Evolutionary conservation across 2,888 invertebrate species (phyloP).

Genomic region (Temnothorax rugatulus): DNA sequence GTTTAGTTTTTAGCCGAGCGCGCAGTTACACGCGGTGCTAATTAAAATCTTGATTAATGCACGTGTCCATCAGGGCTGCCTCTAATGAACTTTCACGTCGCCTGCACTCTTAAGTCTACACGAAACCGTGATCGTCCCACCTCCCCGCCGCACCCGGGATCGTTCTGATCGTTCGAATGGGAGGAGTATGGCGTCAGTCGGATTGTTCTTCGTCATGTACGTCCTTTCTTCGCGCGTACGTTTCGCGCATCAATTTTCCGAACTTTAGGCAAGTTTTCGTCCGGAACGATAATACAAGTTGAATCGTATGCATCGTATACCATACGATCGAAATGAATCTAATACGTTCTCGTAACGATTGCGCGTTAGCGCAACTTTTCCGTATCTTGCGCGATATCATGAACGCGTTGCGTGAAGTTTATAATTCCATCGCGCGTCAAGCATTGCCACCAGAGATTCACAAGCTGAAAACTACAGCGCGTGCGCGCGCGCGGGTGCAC

Average conservation of each 20-base stretch:
- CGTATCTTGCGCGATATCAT: constrained; percentile 31
- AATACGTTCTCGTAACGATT: not conserved
- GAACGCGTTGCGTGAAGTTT: constrained; percentile 29
- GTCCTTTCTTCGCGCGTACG: not conserved
- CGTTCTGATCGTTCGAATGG: constrained; percentile 41
- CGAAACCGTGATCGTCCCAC: constrained; percentile 76
- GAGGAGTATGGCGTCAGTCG: not conserved
- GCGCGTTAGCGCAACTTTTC: not conserved
- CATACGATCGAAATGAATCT: not conserved
- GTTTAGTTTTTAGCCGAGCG: constrained; percentile 83
- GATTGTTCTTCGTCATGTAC: not conserved
- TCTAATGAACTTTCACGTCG: constrained; percentile 85
- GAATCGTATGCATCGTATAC: not conserved
- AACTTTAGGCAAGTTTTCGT: not conserved
- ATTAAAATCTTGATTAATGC: constrained; percentile 86
- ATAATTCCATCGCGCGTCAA: constrained; percentile 46
- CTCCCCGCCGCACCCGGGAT: constrained; percentile 10
- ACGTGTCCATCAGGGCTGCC: constrained; percentile 83
- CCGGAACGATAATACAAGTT: not conserved
- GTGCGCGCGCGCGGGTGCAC: constrained; percentile 20
- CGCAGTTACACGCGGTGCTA: constrained; percentile 83
- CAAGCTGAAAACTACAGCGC: constrained; percentile 22
- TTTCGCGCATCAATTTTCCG: not conserved
- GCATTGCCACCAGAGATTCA: constrained; percentile 44
- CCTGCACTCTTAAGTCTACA: constrained; percentile 76